Evolutionary conservation across 2,113 vertebrate genomes (phyloP), one percentile per base, ranked within the genome.

Genomic region (Cygnus atratus): DNA sequence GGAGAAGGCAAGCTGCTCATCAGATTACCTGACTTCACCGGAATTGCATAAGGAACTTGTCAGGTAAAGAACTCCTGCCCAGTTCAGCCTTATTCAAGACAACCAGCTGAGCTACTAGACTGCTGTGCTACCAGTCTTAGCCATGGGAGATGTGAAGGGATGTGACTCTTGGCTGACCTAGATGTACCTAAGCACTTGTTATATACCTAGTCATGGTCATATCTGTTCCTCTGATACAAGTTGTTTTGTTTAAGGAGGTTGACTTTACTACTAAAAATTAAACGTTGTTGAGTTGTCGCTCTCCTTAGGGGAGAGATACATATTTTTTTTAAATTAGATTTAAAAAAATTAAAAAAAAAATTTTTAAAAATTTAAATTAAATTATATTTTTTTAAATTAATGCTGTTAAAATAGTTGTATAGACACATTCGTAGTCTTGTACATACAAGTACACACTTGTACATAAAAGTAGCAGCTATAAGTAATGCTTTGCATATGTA

Each of bases 1-100:
- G 8, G 97, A 93, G 17, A 96, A 96, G 10, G 95, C 91, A 6
- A 94, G 94, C 68, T 72, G 90, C 46, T 85, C 84, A 3, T 59
- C 96, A 2, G 94, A 95, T 33, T 98, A 98, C 92, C 96, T 99
- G 96, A 98, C 99, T 22, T 99, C 99, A 33, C 99, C 99, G 79
- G 98, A 99, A 67, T 97, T 99, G 54, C 99, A 99, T 97, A 98
- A 98, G 21, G 99, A 99, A 65, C 97, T 99, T 1, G 99, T 99
- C 96, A 98, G 99, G 99, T 99, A 97, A 95, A 58, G 37, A 33
- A 13, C 48, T 2, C 29, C 46, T 43, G 2, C 29, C 13, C 26
- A 7, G 13, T 67, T 43, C 29, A 31, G 3, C 8, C 4, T 37
- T 63, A 11, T 2, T 73, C 33, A 31, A 1, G 50, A 15, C 5